These are phyloP conservation scores for Phrynocephalus vlangalii DNA, from an alignment of 2,797 vertebrate genomes.

Conservation along the genomic window DNA sequence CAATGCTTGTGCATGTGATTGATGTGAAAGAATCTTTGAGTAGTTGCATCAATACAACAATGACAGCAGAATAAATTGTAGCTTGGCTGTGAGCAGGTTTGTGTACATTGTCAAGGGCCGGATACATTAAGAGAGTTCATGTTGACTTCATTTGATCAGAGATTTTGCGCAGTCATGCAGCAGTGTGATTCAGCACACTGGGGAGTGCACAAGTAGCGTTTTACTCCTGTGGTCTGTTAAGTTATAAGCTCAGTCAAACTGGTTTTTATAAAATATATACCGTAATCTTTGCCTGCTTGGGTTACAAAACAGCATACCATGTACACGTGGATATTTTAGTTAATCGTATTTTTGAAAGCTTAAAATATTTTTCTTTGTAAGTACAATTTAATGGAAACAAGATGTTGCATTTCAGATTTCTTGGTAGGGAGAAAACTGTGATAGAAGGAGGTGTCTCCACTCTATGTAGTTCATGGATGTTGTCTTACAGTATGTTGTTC, in stretches of 20 bases:
- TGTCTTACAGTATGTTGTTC: conserved; percentile 99
- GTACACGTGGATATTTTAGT: conserved; percentile 46
- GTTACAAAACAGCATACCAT: conserved; percentile 40
- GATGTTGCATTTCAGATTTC: conserved; percentile 53
- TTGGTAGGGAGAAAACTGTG: conserved; percentile 50
- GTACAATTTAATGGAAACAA: conserved; percentile 63
- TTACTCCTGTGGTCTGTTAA: background rate
- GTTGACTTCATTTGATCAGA: conserved; percentile 9
- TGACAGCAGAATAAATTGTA: background rate
- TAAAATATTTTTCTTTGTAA: conserved; percentile 67
- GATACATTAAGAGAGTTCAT: conserved; percentile 20
- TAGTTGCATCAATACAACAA: background rate
- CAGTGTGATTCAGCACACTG: conserved; percentile 27
- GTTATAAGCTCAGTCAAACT: conserved; percentile 10
- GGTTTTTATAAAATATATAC: conserved; percentile 30
- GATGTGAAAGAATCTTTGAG: background rate
- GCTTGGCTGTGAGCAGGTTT: background rate
- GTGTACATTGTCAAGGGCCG: background rate
- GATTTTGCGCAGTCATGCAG: background rate
- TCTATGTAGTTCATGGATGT: conserved; percentile 90
- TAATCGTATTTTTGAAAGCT: conserved; percentile 47
- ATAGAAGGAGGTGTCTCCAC: conserved; percentile 75
- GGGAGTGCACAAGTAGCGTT: too few species aligned
- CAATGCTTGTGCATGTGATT: background rate
- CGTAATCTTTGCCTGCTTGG: conserved; percentile 57